Base-by-base conservation (phyloP, 2,113 vertebrate genomes). In the Phycodurus eques region DNA sequence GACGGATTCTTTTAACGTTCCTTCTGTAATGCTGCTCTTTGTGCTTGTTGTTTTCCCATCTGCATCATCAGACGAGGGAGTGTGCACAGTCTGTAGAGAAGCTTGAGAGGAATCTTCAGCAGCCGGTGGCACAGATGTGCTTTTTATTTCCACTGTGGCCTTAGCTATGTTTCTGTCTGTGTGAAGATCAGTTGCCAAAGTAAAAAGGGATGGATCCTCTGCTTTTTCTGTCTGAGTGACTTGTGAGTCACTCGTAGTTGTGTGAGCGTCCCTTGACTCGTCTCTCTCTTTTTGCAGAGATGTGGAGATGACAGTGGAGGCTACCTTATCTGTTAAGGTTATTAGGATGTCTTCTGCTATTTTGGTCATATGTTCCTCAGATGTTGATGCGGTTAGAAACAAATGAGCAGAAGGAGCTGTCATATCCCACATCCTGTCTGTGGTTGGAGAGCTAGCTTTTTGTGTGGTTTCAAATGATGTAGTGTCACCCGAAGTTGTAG, bases 121-220 rank as follows among this genome's bases (percentile, higher is more conserved):
- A 84, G 72, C 68, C 80, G 74, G 74, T 78, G 63, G 20, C 17
- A 69, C 74, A 85, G 80, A 83, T 82, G 83, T 79, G 70, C 42
- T 74, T 19, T 76, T 62, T 76, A 47, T 66, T 14, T 79, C 71
- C 35, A 57, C 20, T 74, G 71, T 74, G 63, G 33, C 68, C 73
- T 82, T 62, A 66, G 43, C 39, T 59, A 74, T 43, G 77, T 76
- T 62, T 68, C 56, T 75, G 43, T 27, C 69, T 73, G 74, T 71
- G 63, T 75, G 71, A 70, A 69, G 61, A 62, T 79, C 57, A 0
- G 68, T 75, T 72, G 68, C 51, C 61, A 54, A 68, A 69, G 80
- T 72, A 77, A 60, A 49, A 71, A 65, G 33, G 44, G 81, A 42
- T 53, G 62, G 31, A 49, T 78, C 74, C 44, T 56, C 35, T 31